Conservation (phyloP, 2,797 vertebrate species). For the Sebastes minor region DNA sequence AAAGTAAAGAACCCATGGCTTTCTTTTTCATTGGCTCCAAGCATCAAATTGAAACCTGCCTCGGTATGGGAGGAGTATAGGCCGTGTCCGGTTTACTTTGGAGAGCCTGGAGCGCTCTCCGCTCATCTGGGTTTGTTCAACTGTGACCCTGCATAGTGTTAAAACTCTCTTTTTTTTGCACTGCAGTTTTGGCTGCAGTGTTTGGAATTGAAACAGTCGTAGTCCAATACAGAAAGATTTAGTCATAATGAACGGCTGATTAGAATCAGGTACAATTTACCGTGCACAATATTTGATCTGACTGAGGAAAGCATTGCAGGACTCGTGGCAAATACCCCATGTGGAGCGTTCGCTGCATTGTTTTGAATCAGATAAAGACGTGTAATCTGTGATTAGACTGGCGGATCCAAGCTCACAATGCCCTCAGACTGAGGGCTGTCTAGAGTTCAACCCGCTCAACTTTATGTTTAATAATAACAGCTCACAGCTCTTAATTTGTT, state of each 20-base stretch:
- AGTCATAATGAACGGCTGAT: constrained; percentile 54
- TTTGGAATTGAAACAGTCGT: constrained; percentile 44
- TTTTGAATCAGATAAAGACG: constrained; percentile 39
- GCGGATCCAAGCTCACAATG: constrained; percentile 14
- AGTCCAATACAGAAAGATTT: constrained; percentile 30
- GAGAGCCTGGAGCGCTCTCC: constrained; percentile 67
- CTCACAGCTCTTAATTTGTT: constrained; percentile 30
- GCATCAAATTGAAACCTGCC: constrained; percentile 63
- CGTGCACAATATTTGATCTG: constrained; percentile 28
- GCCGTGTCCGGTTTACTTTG: constrained; percentile 72
- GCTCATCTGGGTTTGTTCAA: constrained; percentile 77
- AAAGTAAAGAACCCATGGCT: constrained; percentile 19
- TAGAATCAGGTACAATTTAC: constrained; percentile 30
- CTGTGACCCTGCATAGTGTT: constrained; percentile 71
- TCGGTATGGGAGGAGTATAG: constrained; percentile 36
- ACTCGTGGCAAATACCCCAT: constrained; percentile 1
- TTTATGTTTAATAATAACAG: constrained; percentile 42
- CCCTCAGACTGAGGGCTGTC: constrained; percentile 3
- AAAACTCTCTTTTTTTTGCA: constrained; percentile 37
- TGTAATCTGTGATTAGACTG: constrained; percentile 33
- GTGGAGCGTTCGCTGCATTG: constrained; percentile 1
- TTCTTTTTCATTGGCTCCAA: constrained; percentile 40
- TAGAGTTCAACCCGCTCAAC: constrained; percentile 29
- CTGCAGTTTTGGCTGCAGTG: constrained; percentile 16
- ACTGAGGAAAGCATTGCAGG: not conserved